phyloP scores from a whole-genome alignment of 2,113 vertebrate genomes.

The Ornithorhynchus anatinus region DNA sequence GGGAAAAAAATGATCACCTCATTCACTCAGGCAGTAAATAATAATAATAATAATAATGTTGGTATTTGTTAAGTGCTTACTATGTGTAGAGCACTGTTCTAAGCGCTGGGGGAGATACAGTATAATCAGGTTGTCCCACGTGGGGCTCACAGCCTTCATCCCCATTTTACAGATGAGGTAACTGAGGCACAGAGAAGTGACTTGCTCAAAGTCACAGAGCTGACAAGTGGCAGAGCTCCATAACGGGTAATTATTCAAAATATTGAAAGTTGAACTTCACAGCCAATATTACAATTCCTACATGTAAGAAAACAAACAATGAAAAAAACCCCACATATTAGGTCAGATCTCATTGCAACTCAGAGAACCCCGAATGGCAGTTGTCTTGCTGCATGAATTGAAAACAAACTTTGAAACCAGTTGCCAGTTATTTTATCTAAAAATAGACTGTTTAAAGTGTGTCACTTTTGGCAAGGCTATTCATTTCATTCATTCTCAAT shows the following conservation, averaged over 20 bases:
- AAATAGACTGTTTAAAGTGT: background rate
- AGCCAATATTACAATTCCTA: background rate
- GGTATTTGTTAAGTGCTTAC: too few relatives aligned
- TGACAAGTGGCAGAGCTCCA: too few relatives aligned
- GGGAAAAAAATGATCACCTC: background rate
- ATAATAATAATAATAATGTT: too few relatives aligned
- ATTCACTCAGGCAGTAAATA: background rate
- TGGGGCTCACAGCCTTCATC: too few relatives aligned
- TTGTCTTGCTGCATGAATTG: background rate
- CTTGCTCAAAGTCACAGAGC: too few relatives aligned
- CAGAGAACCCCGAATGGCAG: background rate
- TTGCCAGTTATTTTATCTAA: conserved; percentile 15
- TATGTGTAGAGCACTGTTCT: too few relatives aligned
- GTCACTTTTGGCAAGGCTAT: conserved; percentile 3
- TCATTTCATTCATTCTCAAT: background rate
- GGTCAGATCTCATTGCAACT: background rate
- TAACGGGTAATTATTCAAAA: background rate
- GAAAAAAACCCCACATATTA: background rate
- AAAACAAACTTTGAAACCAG: background rate
- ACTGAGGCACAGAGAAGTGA: too few relatives aligned
- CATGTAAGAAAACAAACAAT: background rate
- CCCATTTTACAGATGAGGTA: too few relatives aligned
- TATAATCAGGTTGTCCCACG: too few relatives aligned
- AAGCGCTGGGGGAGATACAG: too few relatives aligned
- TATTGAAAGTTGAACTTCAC: background rate